A percentile compares a stretch with the other conserved stretches of the same genome.
Conservation (phyloP, 2,797 vertebrate species). For the Sternarchorhynchus goeldii region DNA sequence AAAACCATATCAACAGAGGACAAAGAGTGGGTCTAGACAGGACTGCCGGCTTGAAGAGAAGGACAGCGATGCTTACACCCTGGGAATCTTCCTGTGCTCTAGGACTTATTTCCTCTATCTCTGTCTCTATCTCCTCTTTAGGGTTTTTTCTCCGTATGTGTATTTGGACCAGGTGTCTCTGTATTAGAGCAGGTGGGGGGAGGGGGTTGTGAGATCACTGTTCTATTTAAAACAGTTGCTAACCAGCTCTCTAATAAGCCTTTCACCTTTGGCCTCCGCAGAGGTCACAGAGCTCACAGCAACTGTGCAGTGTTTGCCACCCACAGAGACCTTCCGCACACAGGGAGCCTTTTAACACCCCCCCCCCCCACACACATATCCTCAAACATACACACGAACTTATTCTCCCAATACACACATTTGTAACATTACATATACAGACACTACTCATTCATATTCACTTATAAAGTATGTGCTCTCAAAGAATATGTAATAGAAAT, state of each 20-base stretch:
- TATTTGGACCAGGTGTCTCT: constrained; percentile 40
- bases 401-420: too few relatives aligned
- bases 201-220: constrained; percentile 51
- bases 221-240: constrained; percentile 71
- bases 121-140: not conserved
- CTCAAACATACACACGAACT: not conserved
- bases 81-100: constrained; percentile 23
- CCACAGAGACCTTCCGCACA: constrained; percentile 54
- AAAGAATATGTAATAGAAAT: not conserved
- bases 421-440: too few relatives aligned
- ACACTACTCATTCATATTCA: too few relatives aligned
- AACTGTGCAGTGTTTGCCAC: constrained; percentile 65
- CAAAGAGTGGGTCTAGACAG: constrained; percentile 53
- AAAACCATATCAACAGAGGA: constrained; percentile 52
- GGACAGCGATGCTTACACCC: not conserved
- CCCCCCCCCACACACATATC: constrained; percentile 6
- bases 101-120: not conserved
- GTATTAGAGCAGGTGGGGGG: constrained; percentile 62
- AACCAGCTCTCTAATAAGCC: constrained; percentile 69
- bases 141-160: not conserved
- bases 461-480: too few relatives aligned
- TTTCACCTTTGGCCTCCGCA: constrained; percentile 63
- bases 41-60: constrained; percentile 20
- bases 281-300: constrained; percentile 64
- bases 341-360: not conserved